Evolutionary conservation across 2,113 vertebrate genomes (phyloP), one percentile per base, ranked within the genome.

Genomic region (Clinocottus analis): DNA sequence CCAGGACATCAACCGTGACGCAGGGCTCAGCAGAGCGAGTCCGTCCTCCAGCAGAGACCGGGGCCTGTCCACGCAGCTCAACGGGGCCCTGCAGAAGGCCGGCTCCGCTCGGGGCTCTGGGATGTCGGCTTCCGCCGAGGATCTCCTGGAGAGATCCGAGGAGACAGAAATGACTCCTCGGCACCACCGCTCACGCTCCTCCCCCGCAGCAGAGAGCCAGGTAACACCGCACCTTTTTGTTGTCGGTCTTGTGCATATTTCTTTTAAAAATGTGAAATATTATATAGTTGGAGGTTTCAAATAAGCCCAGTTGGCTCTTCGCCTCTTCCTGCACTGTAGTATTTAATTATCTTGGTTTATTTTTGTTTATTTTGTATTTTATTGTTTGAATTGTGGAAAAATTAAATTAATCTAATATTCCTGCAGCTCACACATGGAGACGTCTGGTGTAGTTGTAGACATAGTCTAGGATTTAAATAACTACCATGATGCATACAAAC

Each of bases 51-150:
- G 43, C 55, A 60, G 33, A 80, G 64, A 79, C 12, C 49, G 7
- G 0, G 79, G 47, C 11, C 19, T 72, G 27, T 84, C 82, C 29
- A 35, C 85, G 82, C 91, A 86, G 72, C 72, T 85, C 29, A 90
- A 91, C 21, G 67, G 74, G 39, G 66, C 81, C 61, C 91, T 94
- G 19, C 85, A 90, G 70, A 89, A 87, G 19, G 55, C 86, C 0
- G 86, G 84, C 0, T 55, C 85, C 0, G 0, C 85, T 16, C 89
- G 83, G 68, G 92, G 88, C 75, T 85, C 96, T 0, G 94, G 94
- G n/a, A 98, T 95, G 75, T 97, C 97, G 0, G 94, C 94, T 27
- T 99, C 97, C 0, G 96, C 96, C 0, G 97, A 98, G 81, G 96
- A 99, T 79, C 88, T 99, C 56, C 93, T 98, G 0, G 96, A 96